Conservation (phyloP, 2,113 vertebrate species). For the Prionailurus viverrinus region DNA sequence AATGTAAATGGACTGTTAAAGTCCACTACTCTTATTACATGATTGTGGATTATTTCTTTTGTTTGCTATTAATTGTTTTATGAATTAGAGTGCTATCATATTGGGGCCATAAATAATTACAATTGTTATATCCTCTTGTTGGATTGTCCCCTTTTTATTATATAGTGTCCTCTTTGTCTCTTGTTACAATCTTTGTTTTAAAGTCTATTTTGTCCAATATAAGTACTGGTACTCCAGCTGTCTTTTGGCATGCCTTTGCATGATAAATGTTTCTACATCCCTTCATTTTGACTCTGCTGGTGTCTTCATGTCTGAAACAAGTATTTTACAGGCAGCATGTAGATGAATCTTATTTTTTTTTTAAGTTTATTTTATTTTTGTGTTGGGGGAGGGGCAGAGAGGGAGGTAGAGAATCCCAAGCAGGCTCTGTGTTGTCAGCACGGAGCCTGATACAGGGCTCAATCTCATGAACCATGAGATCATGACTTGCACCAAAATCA, state of each 20-base stretch:
- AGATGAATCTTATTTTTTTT: background rate
- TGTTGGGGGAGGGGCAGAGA: too few species aligned
- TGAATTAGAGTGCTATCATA: background rate
- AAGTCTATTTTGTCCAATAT: background rate
- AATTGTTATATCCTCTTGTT: background rate
- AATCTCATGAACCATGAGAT: too few species aligned
- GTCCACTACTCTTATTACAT: background rate
- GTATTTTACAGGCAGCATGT: background rate
- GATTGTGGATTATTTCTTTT: background rate
- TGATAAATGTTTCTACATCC: background rate
- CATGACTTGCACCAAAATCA: too few species aligned
- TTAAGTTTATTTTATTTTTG: too few species aligned
- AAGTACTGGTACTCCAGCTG: background rate
- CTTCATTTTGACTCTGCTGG: background rate
- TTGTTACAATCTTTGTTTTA: background rate
- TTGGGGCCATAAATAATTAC: background rate
- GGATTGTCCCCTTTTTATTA: background rate
- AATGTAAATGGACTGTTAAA: background rate
- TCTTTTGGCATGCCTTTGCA: background rate
- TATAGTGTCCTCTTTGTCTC: background rate
- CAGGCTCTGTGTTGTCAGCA: too few species aligned
- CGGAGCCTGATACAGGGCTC: too few species aligned
- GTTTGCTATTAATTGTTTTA: background rate
- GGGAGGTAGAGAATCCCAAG: too few species aligned
- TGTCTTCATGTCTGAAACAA: background rate